Conservation (phyloP, 2,888 invertebrate genomes). For the Cantharis lateralis region DNA sequence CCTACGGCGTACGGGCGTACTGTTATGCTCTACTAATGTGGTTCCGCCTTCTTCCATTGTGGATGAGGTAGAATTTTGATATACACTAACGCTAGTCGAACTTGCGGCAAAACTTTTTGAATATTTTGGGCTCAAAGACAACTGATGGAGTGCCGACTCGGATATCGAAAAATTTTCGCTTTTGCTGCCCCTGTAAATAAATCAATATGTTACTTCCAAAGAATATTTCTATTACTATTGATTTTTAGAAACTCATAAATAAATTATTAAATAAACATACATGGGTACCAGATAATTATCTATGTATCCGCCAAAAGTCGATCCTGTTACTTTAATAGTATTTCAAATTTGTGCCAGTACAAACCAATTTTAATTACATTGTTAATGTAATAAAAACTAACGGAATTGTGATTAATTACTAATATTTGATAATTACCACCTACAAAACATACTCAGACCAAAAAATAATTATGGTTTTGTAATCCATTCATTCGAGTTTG, state of each 20-base stretch:
- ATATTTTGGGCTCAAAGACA: constrained; percentile 57
- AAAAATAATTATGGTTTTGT: neutral
- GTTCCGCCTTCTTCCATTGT: constrained; percentile 60
- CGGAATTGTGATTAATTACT: neutral
- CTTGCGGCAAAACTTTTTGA: constrained; percentile 45
- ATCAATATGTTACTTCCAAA: neutral
- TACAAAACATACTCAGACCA: neutral
- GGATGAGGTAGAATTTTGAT: constrained; percentile 58
- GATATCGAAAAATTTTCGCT: constrained; percentile 77
- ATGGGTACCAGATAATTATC: neutral
- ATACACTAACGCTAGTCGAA: constrained; percentile 43
- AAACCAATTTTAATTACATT: neutral
- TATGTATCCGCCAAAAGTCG: neutral
- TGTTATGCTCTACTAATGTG: constrained; percentile 55
- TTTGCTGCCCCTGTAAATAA: constrained; percentile 19
- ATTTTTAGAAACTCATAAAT: neutral
- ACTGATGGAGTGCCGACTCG: constrained; percentile 83
- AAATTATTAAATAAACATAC: neutral
- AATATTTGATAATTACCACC: neutral
- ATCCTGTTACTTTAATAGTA: neutral
- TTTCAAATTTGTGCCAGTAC: neutral
- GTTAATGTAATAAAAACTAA: neutral
- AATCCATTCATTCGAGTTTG: neutral
- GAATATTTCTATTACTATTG: neutral
- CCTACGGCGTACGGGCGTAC: constrained; percentile 48